These are phyloP conservation scores for Zeus faber DNA, from an alignment of 2,113 vertebrate genomes.

Conservation along the genomic window DNA sequence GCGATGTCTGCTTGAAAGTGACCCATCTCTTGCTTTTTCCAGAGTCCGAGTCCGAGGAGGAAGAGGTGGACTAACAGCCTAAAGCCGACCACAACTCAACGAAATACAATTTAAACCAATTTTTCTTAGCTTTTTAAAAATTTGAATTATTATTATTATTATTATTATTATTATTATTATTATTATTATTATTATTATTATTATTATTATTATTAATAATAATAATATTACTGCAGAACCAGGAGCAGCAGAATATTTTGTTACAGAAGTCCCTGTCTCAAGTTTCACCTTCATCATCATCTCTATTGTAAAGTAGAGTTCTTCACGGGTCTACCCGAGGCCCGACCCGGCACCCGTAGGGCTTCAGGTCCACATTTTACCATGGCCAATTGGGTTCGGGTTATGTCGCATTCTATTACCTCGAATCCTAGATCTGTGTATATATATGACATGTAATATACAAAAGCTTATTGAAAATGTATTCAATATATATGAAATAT, in stretches of 20 bases:
- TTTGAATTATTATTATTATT: not conserved
- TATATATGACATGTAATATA: too few species aligned
- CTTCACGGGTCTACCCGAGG: too few species aligned
- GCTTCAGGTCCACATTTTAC: too few species aligned
- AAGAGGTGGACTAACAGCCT: conserved; percentile 89
- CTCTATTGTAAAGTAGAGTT: too few species aligned
- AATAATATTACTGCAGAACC: conserved; percentile 72
- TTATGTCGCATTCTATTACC: too few species aligned
- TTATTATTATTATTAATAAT: conserved; percentile 25
- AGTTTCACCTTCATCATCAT: conserved; percentile 69
- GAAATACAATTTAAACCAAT: too few species aligned
- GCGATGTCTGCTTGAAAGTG: not conserved
- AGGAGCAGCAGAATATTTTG: conserved; percentile 75
- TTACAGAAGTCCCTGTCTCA: conserved; percentile 67
- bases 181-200: conserved; percentile 72
- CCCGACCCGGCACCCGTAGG: too few species aligned
- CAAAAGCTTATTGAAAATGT: too few species aligned
- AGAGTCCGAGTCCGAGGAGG: conserved; percentile 95
- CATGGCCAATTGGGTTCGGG: too few species aligned
- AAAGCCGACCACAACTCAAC: conserved; percentile 40
- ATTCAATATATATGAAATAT: too few species aligned
- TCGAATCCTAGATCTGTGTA: too few species aligned
- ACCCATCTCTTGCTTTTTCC: conserved; percentile 44
- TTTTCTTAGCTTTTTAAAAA: conserved; percentile 26
- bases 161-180: not conserved